These are phyloP conservation scores for Drosophila testacea DNA, from an alignment of 2,888 invertebrate species.

Conservation along the genomic window DNA sequence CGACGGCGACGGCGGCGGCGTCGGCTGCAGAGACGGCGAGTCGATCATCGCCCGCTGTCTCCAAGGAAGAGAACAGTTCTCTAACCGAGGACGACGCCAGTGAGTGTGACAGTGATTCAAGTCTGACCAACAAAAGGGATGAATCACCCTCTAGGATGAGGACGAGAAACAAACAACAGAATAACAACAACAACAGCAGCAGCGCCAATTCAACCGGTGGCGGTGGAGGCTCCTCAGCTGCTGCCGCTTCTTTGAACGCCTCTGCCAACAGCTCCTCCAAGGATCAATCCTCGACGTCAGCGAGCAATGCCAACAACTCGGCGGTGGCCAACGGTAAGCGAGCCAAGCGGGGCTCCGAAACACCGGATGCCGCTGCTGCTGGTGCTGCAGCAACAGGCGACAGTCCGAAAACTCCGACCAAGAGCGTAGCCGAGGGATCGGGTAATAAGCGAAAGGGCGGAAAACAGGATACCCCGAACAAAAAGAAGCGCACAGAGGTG, in stretches of 20 bases:
- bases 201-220: slow-evolving; percentile 62
- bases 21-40: slow-evolving; percentile 84
- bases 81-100: slow-evolving; percentile 96
- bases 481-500: slow-evolving; percentile 86
- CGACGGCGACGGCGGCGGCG: slow-evolving; percentile 84
- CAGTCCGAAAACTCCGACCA: slow-evolving; percentile 85
- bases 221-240: slow-evolving; percentile 42
- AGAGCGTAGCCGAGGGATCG: slow-evolving; percentile 71
- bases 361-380: slow-evolving; percentile 85
- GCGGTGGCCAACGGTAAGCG: slow-evolving; percentile 85
- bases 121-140: slow-evolving; percentile 91
- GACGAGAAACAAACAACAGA: slow-evolving; percentile 93
- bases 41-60: slow-evolving; percentile 88
- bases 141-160: slow-evolving; percentile 95
- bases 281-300: slow-evolving; percentile 65
- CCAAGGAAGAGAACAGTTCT: slow-evolving; percentile 91
- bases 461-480: slow-evolving; percentile 87
- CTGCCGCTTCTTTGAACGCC: slow-evolving; percentile 44
- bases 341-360: slow-evolving; percentile 88
- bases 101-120: slow-evolving; percentile 97
- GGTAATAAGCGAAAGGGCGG: slow-evolving; percentile 84
- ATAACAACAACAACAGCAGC: slow-evolving; percentile 86
- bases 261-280: slow-evolving; percentile 66
- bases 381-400: slow-evolving; percentile 77
- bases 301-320: slow-evolving; percentile 63